Base-by-base conservation (phyloP, 2,113 vertebrate species). In the Carassius carassius region DNA sequence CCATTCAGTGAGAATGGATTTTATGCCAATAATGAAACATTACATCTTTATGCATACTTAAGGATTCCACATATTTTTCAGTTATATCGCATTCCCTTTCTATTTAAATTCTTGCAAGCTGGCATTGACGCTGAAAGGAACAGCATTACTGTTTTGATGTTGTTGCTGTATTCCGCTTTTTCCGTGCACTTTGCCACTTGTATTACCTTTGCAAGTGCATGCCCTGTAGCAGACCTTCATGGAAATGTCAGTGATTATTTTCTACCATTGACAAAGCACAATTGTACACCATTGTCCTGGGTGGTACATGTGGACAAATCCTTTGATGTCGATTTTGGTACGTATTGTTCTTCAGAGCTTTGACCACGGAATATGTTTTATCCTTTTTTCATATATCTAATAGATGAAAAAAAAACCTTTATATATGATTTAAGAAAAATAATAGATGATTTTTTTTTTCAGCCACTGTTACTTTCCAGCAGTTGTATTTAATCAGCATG, bases 1-100 rank as follows among this genome's bases (percentile, higher is more conserved):
- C 74, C 80, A 10, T 41, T 13, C 25, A 44, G 35, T n/a, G 21
- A 84, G 23, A 83, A 63, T 73, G 81, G 47, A 35, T 76, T 86
- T 70, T 81, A 70, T 37, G 37, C 5, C 77, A 86, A 44, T n/a
- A 25, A 9, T 58, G 82, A 84, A 83, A n/a, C 41, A 4, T 19
- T 88, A 23, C 87, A 88, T 82, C 1, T 86, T 5, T 84, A 84
- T 76, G 84, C 87, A 16, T 86, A 44, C 76, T 54, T 88, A 2
- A 88, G 87, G 78, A 54, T 63, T 16, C 84, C 87, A 19, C 84
- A 88, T 62, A 37, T 88, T 69, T 72, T 88, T 8, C 87, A 88
- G 77, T 75, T 88, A 41, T 88, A 86, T 65, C 84, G 87, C 21
- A 17, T 88, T 23, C 84, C 81, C 17, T 51, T 81, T 17, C 51